These are phyloP conservation scores for Malacosoma neustria DNA, from an alignment of 2,888 invertebrate species.

Conservation along the genomic window DNA sequence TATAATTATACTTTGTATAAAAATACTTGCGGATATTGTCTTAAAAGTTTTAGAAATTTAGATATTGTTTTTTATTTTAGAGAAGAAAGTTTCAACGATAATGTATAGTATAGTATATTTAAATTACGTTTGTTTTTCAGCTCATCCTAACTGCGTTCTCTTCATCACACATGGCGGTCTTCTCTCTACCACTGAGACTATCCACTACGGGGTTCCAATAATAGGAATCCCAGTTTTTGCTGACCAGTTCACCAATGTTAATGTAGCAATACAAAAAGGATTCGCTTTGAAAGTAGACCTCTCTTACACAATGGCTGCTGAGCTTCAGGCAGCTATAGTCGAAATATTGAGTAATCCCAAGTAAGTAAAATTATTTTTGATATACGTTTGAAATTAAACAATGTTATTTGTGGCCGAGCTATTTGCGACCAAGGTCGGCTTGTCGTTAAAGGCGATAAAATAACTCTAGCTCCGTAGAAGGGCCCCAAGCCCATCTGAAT, in stretches of 20 bases:
- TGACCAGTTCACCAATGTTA: slow-evolving; percentile 33
- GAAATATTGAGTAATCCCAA: slow-evolving; percentile 18
- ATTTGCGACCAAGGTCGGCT: too few species aligned
- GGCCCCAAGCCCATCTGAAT: too few species aligned
- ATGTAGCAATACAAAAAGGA: slow-evolving; percentile 26
- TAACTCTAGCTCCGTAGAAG: too few species aligned
- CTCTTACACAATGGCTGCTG: slow-evolving; percentile 18
- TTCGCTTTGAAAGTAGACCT: slow-evolving; percentile 27
- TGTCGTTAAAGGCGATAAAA: too few species aligned
- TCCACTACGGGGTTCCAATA: slow-evolving; percentile 34
- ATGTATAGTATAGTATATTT: too few species aligned
- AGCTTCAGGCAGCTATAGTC: slow-evolving; percentile 21
- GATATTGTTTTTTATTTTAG: too few species aligned
- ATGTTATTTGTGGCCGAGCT: too few species aligned
- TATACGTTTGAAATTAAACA: background rate
- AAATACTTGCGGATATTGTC: too few species aligned
- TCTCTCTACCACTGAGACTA: slow-evolving; percentile 31
- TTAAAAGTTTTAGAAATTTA: too few species aligned
- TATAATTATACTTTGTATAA: too few species aligned
- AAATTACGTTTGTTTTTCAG: slow-evolving; percentile 18
- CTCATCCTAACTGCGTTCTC: slow-evolving; percentile 28
- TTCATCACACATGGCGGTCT: slow-evolving; percentile 40
- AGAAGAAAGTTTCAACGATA: too few species aligned
- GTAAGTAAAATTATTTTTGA: slow-evolving; percentile 16
- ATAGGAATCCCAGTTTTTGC: slow-evolving; percentile 36